Base-by-base conservation (phyloP, 2,888 invertebrate species). In the Drosophila basisetae region DNA sequence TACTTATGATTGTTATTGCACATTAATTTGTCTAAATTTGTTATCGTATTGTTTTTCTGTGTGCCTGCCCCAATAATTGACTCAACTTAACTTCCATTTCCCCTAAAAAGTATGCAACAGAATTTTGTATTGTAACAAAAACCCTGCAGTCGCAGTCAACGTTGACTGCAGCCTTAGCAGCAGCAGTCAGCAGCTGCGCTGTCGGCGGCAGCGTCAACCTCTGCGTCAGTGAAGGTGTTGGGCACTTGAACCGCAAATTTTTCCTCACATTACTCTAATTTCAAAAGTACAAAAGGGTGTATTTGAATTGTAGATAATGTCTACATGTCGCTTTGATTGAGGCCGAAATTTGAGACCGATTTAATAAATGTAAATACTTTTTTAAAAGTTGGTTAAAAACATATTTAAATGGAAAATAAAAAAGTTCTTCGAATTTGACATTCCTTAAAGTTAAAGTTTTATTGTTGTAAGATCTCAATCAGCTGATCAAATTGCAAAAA, bases 201-300 rank as follows among this genome's bases (percentile, higher is more conserved):
- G 65, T 65, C 69, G 63, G 55, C 77, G 68, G 68, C 70, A 61
- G 60, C 55, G 74, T 39, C 50, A 50, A 37, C 65, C 35, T 28
- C 35, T 73, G 63, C 70, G 65, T 71, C 58, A 53, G 71, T 59
- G 70, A 73, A 89, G 90, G 86, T 89, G 86, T 89, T 87, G 83
- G 87, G 70, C 85, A 85, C 88, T 87, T 89, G 85, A 89, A 89
- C 86, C 86, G 83, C 86, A 87, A 84, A 88, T 87, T 87, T 88
- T 89, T 89, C 85, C 88, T 88, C 83, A 88, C 85, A 76, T 82
- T 83, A 53, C 63, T 76, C 69, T 16, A 16, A 16, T 25, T 47
- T 47, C 25, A 16, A 16, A 25, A 16, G 7, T 4, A 25, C 2
- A 25, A 47, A 0, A 6, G 43, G 2, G 31, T 22, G 22, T 58